These are phyloP conservation scores for Varroa destructor DNA, from an alignment of 1,140 invertebrate species.

Conservation along the genomic window DNA sequence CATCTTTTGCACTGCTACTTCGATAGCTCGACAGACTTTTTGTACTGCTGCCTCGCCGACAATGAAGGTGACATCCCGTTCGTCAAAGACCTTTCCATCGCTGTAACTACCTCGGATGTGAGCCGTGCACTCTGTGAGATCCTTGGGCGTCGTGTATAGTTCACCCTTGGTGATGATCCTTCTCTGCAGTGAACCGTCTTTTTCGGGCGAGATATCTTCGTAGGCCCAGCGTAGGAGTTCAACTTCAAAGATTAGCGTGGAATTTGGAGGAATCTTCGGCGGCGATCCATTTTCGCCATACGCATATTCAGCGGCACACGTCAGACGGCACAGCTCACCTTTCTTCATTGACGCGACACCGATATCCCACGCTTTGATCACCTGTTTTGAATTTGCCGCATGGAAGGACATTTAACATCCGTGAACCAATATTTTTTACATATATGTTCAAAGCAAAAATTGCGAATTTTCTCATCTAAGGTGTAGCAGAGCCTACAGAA, in stretches of 20 bases:
- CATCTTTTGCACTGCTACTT: conserved; percentile 69
- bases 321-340: conserved; percentile 69
- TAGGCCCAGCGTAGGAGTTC: conserved; percentile 65
- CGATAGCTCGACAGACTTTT: conserved; percentile 65
- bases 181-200: conserved; percentile 67
- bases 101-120: conserved; percentile 56
- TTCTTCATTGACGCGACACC: conserved; percentile 86
- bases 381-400: conserved; percentile 46
- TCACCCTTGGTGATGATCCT: conserved; percentile 55
- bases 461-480: not conserved
- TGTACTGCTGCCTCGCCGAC: conserved; percentile 69
- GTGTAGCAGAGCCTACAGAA: too few relatives aligned
- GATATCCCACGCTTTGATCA: conserved; percentile 91
- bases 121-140: conserved; percentile 51
- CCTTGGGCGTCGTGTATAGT: conserved; percentile 56
- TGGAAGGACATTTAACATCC: not conserved
- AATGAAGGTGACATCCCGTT: conserved; percentile 62
- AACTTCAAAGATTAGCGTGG: conserved; percentile 65
- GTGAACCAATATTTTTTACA: not conserved
- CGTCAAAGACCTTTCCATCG: conserved; percentile 53
- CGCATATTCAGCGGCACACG: conserved; percentile 74
- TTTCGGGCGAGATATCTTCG: conserved; percentile 69
- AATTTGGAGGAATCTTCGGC: conserved; percentile 74
- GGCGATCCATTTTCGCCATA: conserved; percentile 71
- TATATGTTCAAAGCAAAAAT: too few relatives aligned